These are phyloP conservation scores for Radopholus similis DNA, from an alignment of 1,140 invertebrate species.

Conservation along the genomic window DNA sequence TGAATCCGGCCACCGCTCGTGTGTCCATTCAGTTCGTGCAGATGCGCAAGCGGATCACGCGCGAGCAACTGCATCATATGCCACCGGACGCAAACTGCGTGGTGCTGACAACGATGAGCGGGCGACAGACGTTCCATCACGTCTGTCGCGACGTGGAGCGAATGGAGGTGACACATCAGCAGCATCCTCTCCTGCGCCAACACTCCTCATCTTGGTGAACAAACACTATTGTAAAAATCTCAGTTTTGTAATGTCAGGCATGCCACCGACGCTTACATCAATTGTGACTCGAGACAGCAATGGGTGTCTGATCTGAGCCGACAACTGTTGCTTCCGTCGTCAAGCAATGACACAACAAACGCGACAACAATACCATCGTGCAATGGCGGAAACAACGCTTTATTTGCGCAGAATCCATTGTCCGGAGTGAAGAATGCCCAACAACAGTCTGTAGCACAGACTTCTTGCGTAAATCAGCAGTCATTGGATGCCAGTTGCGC, in stretches of 20 bases:
- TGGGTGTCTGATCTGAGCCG: constrained; percentile 27
- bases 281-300: constrained; percentile 2
- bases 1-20: constrained; percentile 76
- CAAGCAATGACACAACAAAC: not conserved
- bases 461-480: not conserved
- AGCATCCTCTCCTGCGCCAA: not conserved
- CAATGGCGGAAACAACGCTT: too few relatives aligned
- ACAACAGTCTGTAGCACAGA: constrained; percentile 1
- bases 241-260: too few relatives aligned
- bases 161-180: not conserved
- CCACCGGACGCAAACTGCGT: constrained; percentile 40
- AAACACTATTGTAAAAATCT: too few relatives aligned
- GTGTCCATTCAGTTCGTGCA: constrained; percentile 80
- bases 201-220: too few relatives aligned
- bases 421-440: too few relatives aligned
- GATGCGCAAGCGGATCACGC: constrained; percentile 55
- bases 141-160: constrained; percentile 37
- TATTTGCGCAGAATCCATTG: too few relatives aligned
- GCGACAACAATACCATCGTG: not conserved
- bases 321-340: constrained; percentile 11
- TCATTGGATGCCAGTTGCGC: not conserved
- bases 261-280: too few relatives aligned
- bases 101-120: constrained; percentile 25
- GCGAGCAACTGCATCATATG: constrained; percentile 41
- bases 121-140: constrained; percentile 45